A percentile compares a stretch with the other conserved stretches of the same genome.
Conservation (phyloP, 2,797 vertebrate genomes). For the Acanthurus tractus region DNA sequence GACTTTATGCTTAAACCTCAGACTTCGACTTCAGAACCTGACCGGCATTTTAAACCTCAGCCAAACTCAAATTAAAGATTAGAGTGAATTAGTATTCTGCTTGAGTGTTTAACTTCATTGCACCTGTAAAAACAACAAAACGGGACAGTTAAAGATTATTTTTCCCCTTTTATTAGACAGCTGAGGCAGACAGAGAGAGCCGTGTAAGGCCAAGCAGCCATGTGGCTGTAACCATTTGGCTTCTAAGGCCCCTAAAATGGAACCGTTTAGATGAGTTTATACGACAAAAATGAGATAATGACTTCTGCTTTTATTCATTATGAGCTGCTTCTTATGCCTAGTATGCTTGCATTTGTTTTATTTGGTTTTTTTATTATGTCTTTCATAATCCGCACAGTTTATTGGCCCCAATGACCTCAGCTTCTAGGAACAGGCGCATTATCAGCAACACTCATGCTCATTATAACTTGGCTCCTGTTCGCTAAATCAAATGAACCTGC, state of each 20-base stretch:
- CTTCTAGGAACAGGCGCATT: conserved; percentile 43
- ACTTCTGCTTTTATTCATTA: conserved; percentile 4
- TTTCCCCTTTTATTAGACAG: not conserved
- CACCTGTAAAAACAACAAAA: conserved; percentile 25
- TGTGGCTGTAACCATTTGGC: too few relatives aligned
- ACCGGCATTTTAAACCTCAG: conserved; percentile 59
- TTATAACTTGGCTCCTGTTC: conserved; percentile 32
- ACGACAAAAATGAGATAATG: conserved; percentile 3
- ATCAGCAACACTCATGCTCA: conserved; percentile 44
- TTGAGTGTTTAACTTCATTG: conserved; percentile 16
- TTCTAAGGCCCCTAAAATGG: not conserved
- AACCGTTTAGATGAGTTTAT: not conserved
- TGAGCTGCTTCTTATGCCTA: not conserved
- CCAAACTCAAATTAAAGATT: conserved; percentile 34
- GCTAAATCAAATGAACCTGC: conserved; percentile 49
- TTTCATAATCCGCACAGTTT: conserved; percentile 32
- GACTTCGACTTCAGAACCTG: conserved; percentile 41
- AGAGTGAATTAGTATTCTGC: conserved; percentile 20
- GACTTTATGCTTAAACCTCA: conserved; percentile 52
- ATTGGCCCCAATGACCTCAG: conserved; percentile 33
- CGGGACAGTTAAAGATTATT: not conserved
- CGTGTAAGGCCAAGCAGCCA: too few relatives aligned
- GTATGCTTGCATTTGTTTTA: not conserved
- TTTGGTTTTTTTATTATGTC: conserved; percentile 6
- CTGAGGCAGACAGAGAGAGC: too few relatives aligned